Evolutionary conservation across 2,113 vertebrate genomes (phyloP).

Genomic region (Festucalex cinctus): DNA sequence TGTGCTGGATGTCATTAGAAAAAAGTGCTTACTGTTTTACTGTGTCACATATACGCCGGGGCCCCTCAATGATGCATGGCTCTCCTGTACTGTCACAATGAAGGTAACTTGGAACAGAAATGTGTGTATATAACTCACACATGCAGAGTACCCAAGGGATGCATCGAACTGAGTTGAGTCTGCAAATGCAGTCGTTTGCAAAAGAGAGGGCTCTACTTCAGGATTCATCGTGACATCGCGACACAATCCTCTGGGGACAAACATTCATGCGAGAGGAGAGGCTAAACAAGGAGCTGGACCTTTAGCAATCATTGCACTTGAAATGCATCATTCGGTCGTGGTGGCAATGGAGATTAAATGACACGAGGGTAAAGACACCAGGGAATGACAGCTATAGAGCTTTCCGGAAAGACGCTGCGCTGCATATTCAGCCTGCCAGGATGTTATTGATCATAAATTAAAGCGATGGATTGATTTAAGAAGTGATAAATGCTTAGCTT

Average conservation of each 20-base stretch:
- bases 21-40: no score
- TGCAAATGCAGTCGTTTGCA: slow-evolving; percentile 20
- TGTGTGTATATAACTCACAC: slow-evolving; percentile 23
- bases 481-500: background rate
- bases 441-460: slow-evolving; percentile 8
- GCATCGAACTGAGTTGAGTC: background rate
- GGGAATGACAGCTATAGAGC: slow-evolving; percentile 13
- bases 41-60: no score
- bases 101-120: background rate
- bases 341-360: slow-evolving; percentile 24
- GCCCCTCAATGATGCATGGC: no score
- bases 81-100: no score
- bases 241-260: slow-evolving; percentile 18
- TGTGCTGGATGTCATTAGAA: no score
- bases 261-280: background rate
- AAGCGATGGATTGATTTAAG: background rate
- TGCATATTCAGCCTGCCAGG: background rate
- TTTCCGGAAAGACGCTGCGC: background rate
- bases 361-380: slow-evolving; percentile 24
- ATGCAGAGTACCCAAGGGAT: slow-evolving; percentile 29
- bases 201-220: slow-evolving; percentile 32
- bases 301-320: slow-evolving; percentile 9
- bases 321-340: slow-evolving; percentile 11
- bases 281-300: background rate
- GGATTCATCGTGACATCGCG: slow-evolving; percentile 10